Evolutionary conservation across 2,888 invertebrate species (phyloP).

Genomic region (Griposia aprilina): DNA sequence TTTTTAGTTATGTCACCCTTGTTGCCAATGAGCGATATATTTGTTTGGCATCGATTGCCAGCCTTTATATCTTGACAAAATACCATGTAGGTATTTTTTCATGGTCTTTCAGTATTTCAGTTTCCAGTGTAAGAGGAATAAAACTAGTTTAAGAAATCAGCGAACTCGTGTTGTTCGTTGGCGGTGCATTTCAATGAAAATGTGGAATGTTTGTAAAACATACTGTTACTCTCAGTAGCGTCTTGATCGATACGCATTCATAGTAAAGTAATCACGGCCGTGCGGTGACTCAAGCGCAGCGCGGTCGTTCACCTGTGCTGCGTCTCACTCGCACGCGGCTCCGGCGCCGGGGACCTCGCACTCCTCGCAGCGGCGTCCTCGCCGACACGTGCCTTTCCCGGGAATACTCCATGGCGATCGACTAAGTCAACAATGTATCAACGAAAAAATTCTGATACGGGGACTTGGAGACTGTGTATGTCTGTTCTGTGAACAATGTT

Average conservation of each 20-base stretch:
- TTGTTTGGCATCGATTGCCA: not conserved
- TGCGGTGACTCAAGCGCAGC: constrained; percentile 49
- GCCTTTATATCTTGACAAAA: not conserved
- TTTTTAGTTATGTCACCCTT: too few species aligned
- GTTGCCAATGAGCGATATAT: too few species aligned
- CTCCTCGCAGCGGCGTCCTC: constrained; percentile 30
- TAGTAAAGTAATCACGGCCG: constrained; percentile 25
- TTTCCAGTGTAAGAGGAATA: not conserved
- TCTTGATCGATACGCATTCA: constrained; percentile 29
- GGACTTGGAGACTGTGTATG: too few species aligned
- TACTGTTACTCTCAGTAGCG: constrained; percentile 37
- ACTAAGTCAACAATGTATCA: not conserved
- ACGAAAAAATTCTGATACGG: not conserved
- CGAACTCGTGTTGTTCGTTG: not conserved
- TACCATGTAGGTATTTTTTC: not conserved
- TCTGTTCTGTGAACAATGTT: not conserved
- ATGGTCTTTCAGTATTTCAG: not conserved
- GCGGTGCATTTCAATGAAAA: constrained; percentile 1
- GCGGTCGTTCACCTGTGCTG: constrained; percentile 51
- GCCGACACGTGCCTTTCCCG: not conserved
- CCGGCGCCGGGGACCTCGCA: not conserved
- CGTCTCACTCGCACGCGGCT: constrained; percentile 42
- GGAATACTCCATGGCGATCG: not conserved
- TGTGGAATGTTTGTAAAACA: constrained; percentile 25
- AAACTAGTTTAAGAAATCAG: not conserved